Conservation (phyloP, 2,888 invertebrate species). For the Pyrocoelia pectoralis region DNA sequence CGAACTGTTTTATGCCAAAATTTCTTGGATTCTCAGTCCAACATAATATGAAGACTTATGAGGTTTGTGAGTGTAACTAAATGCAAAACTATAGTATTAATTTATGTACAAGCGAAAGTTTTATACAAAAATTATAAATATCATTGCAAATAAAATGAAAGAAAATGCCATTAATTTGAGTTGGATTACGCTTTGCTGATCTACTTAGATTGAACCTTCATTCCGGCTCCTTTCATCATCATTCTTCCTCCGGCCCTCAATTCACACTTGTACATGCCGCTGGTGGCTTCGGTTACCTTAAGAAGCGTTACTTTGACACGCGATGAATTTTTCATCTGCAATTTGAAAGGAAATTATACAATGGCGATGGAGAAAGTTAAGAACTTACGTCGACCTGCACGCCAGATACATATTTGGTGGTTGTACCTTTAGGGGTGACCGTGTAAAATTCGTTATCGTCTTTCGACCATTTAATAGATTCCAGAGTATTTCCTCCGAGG, state of each 20-base stretch:
- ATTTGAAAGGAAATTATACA: neutral
- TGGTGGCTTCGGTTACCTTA: conserved; percentile 26
- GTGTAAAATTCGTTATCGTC: conserved; percentile 30
- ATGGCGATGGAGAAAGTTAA: neutral
- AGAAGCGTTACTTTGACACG: conserved; percentile 26
- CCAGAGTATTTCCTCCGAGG: conserved; percentile 29
- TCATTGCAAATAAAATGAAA: no score
- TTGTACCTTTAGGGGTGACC: conserved; percentile 27
- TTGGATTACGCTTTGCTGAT: neutral
- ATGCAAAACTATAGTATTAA: no score
- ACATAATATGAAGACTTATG: no score
- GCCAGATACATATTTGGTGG: conserved; percentile 29
- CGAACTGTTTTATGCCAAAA: no score
- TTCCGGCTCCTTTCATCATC: conserved; percentile 33
- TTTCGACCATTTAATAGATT: conserved; percentile 31
- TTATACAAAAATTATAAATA: no score
- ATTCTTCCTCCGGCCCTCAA: conserved; percentile 29
- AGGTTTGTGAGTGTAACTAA: no score
- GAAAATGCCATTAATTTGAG: no score
- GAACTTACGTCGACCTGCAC: conserved; percentile 27
- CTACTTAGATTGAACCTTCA: conserved; percentile 26
- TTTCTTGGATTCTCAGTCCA: no score
- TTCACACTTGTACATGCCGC: conserved; percentile 34
- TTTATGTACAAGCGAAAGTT: no score
- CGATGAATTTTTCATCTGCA: conserved; percentile 31